phyloP scores from a whole-genome alignment of 2,113 vertebrate genomes.

The Sclerurus mexicanus region DNA sequence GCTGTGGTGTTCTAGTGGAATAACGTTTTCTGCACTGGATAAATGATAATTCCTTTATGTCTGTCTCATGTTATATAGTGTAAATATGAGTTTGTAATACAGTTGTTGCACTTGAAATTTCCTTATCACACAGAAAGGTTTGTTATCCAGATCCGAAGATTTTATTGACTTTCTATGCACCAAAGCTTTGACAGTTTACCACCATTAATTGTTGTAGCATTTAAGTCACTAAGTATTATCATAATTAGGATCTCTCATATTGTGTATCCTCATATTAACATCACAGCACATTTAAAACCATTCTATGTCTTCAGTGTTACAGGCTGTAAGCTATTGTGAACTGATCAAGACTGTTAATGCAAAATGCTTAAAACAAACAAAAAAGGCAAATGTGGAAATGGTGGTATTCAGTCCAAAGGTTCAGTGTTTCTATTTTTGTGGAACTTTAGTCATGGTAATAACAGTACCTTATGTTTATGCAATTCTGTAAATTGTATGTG shows the following conservation, averaged over 20 bases:
- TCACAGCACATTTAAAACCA: background rate
- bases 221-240: background rate
- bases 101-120: conserved; percentile 41
- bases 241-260: background rate
- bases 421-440: conserved; percentile 67
- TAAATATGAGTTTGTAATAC: conserved; percentile 24
- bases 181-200: conserved; percentile 49
- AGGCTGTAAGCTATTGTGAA: conserved; percentile 46
- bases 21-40: background rate
- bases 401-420: conserved; percentile 54
- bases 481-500: conserved; percentile 67
- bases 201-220: conserved; percentile 24
- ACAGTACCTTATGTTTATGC: conserved; percentile 63
- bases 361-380: conserved; percentile 24
- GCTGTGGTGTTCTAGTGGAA: conserved; percentile 23
- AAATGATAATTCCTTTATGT: background rate
- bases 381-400: conserved; percentile 42
- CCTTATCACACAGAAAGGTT: background rate
- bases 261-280: background rate
- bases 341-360: conserved; percentile 34
- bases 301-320: conserved; percentile 32
- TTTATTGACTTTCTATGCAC: conserved; percentile 23
- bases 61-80: conserved; percentile 31
- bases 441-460: conserved; percentile 49
- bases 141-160: background rate